Percentiles rank a stretch among this genome's conserved stretches.
These are phyloP conservation scores for Ridgeia piscesae DNA, from an alignment of 1,140 invertebrate species.

Conservation along the genomic window DNA sequence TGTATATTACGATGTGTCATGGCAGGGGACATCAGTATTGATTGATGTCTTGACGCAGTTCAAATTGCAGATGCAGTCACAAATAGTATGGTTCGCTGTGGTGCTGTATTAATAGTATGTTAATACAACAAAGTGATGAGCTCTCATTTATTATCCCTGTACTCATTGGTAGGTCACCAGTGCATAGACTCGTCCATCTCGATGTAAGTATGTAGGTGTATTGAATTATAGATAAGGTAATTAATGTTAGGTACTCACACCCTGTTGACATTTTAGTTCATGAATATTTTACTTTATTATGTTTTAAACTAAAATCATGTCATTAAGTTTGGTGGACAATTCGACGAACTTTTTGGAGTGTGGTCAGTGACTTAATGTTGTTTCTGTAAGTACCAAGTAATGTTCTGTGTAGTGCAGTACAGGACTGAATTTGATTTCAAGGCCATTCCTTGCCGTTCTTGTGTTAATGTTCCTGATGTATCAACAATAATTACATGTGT, in stretches of 20 bases:
- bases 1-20: not conserved
- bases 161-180: not conserved
- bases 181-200: not conserved
- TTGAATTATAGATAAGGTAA: not conserved
- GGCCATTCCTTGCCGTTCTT: too few species aligned
- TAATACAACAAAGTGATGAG: not conserved
- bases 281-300: not conserved
- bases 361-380: too few species aligned
- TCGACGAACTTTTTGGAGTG: too few species aligned
- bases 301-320: not conserved
- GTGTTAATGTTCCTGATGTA: too few species aligned
- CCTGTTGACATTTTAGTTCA: not conserved
- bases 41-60: not conserved
- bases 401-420: too few species aligned
- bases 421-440: too few species aligned
- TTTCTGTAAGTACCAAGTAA: too few species aligned
- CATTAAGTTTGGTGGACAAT: too few species aligned
- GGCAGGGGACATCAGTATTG: not conserved
- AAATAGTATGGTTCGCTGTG: not conserved
- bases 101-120: not conserved
- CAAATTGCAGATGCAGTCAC: not conserved
- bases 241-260: not conserved
- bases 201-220: not conserved
- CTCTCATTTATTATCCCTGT: not conserved
- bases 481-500: too few species aligned